Evolutionary conservation across 2,113 vertebrate species (phyloP).

Genomic region (Vulpes vulpes): DNA sequence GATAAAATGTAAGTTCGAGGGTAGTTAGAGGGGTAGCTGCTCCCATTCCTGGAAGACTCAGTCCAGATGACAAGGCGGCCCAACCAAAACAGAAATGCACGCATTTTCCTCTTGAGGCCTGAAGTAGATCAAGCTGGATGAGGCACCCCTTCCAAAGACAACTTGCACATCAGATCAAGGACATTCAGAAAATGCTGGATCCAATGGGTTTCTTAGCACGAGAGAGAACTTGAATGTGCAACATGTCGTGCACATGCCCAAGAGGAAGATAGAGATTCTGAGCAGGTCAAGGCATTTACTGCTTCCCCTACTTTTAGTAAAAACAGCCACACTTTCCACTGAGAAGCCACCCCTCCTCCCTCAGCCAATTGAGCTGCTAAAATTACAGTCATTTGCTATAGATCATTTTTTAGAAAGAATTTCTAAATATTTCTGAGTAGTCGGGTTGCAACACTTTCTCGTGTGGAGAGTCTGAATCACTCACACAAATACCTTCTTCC

Average conservation of each 20-base stretch:
- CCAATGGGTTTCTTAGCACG: fast-evolving
- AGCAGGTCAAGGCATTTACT: fast-evolving
- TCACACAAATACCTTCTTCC: not conserved
- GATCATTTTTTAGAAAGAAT: not conserved
- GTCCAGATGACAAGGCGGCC: not conserved
- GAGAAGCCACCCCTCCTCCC: not conserved
- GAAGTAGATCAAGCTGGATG: fast-evolving
- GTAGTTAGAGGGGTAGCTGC: not conserved
- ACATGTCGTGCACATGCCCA: fast-evolving
- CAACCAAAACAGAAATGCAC: fast-evolving
- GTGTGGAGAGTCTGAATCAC: not conserved
- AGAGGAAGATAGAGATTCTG: not conserved
- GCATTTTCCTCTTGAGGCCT: fast-evolving
- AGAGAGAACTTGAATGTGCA: fast-evolving
- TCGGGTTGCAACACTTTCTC: not conserved
- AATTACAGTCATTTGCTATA: not conserved
- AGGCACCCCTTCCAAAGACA: not conserved
- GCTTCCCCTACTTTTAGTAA: not conserved
- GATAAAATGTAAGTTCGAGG: not conserved
- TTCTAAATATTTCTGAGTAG: not conserved
- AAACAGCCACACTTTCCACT: not conserved
- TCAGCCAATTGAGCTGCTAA: not conserved
- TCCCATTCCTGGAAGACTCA: not conserved
- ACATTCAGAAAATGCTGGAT: too few relatives aligned
- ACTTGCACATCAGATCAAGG: not conserved